Conservation (phyloP, 2,888 invertebrate genomes). For the Antitype chi region DNA sequence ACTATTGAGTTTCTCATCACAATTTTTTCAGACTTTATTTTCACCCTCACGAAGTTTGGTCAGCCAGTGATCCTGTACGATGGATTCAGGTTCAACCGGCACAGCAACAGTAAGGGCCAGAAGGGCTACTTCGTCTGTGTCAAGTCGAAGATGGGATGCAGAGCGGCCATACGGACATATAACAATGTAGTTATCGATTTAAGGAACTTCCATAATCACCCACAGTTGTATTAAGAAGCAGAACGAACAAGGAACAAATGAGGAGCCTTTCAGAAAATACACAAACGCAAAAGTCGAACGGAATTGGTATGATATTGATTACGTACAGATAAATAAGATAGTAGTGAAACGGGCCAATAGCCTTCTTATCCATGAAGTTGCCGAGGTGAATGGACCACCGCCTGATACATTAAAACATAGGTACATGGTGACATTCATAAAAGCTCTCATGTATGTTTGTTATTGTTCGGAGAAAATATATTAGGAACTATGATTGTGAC, state of each 20-base stretch:
- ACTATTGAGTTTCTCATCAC: neutral
- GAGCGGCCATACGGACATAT: conserved; percentile 73
- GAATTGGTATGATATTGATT: neutral
- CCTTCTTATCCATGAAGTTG: neutral
- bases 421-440: neutral
- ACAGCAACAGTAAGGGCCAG: conserved; percentile 67
- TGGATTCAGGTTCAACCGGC: conserved; percentile 71
- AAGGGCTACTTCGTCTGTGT: conserved; percentile 73
- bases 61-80: conserved; percentile 69
- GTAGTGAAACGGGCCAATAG: neutral
- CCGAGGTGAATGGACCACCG: neutral
- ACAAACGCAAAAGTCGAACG: neutral
- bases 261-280: too few species aligned
- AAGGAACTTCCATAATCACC: conserved; percentile 52
- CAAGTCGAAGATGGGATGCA: conserved; percentile 74
- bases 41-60: conserved; percentile 72
- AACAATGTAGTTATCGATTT: conserved; percentile 51
- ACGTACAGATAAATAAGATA: neutral
- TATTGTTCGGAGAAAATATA: neutral
- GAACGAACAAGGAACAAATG: neutral
- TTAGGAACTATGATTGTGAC: conserved; percentile 19
- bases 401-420: neutral
- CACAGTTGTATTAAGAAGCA: neutral
- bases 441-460: neutral
- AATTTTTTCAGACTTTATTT: conserved; percentile 43